Conservation (phyloP, 2,113 vertebrate species). For the Brachyhypopomus gauderio region DNA sequence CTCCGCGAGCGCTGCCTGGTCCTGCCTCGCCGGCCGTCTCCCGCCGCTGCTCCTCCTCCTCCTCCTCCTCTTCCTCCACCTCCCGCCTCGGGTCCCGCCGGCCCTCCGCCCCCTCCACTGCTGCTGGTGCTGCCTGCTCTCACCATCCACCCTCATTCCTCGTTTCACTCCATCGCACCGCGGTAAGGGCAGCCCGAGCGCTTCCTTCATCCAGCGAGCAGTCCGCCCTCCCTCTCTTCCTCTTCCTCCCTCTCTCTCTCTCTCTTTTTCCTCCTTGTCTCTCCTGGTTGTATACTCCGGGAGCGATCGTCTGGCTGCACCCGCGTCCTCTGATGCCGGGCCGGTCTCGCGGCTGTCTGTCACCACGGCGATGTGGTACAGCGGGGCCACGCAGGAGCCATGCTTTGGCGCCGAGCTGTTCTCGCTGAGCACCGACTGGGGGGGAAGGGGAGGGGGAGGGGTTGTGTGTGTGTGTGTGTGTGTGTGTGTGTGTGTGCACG, state of each 20-base stretch:
- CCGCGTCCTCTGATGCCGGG: no score
- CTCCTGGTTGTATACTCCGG: neutral
- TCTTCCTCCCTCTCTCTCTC: slow-evolving; percentile 50
- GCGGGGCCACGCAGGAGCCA: slow-evolving; percentile 46
- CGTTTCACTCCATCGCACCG: slow-evolving; percentile 72
- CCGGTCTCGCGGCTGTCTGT: slow-evolving; percentile 39
- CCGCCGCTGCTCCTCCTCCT: slow-evolving; percentile 46
- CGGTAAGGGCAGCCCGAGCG: slow-evolving; percentile 66
- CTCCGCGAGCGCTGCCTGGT: slow-evolving; percentile 74
- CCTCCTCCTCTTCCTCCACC: slow-evolving; percentile 47
- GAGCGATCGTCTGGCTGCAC: neutral
- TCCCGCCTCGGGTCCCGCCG: slow-evolving; percentile 64
- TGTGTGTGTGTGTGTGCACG: neutral
- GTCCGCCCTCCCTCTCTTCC: slow-evolving; percentile 46
- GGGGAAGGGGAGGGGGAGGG: neutral
- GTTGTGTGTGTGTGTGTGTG: neutral
- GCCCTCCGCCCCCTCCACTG: slow-evolving; percentile 81
- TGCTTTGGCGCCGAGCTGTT: neutral
- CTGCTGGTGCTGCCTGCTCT: slow-evolving; percentile 78
- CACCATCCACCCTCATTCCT: slow-evolving; percentile 84
- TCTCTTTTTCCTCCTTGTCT: slow-evolving; percentile 20
- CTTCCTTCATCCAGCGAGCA: slow-evolving; percentile 73
- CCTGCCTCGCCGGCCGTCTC: slow-evolving; percentile 57
- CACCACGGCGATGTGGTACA: slow-evolving; percentile 23
- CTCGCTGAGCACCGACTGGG: neutral